Conservation (phyloP, 2,113 vertebrate genomes). For the Arothron firmamentum region DNA sequence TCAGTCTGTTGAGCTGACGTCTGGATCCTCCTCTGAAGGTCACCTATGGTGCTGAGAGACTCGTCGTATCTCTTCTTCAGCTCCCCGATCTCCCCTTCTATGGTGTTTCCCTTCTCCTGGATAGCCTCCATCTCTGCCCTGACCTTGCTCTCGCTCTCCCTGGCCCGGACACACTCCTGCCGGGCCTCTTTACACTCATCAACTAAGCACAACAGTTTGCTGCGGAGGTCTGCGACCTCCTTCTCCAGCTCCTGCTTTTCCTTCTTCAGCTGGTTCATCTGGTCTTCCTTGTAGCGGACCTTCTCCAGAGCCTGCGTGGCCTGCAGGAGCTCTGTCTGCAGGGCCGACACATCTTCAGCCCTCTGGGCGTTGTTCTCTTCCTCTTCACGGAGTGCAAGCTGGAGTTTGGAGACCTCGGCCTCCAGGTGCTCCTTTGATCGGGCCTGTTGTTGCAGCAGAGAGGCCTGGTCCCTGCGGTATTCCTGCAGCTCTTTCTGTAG, state of each 20-base stretch:
- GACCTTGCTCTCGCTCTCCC: conserved; percentile 70
- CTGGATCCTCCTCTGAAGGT: conserved; percentile 89
- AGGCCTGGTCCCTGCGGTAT: conserved; percentile 41
- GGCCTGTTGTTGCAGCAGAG: conserved; percentile 70
- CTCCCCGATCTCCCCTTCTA: conserved; percentile 88
- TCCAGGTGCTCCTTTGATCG: conserved; percentile 72
- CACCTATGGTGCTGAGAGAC: conserved; percentile 81
- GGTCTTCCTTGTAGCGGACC: conserved; percentile 72
- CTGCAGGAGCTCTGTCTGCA: conserved; percentile 78
- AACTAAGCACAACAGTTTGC: conserved; percentile 67
- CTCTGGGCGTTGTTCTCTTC: conserved; percentile 75
- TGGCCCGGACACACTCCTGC: conserved; percentile 69
- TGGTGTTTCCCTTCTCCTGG: conserved; percentile 75
- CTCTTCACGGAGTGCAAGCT: conserved; percentile 71
- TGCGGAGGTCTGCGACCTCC: conserved; percentile 70
- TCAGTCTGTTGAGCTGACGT: conserved; percentile 88
- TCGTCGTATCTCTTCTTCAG: conserved; percentile 87
- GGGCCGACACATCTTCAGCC: conserved; percentile 69
- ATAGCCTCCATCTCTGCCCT: conserved; percentile 76
- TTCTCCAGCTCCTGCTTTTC: conserved; percentile 79
- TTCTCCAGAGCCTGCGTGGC: conserved; percentile 74
- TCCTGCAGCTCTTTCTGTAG: conserved; percentile 77
- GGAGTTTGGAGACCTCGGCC: conserved; percentile 61
- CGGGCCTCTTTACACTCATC: conserved; percentile 75
- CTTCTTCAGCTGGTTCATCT: conserved; percentile 71